Evolutionary conservation across 1,140 invertebrate genomes (phyloP).

Genomic region (Eulimnadia texana): DNA sequence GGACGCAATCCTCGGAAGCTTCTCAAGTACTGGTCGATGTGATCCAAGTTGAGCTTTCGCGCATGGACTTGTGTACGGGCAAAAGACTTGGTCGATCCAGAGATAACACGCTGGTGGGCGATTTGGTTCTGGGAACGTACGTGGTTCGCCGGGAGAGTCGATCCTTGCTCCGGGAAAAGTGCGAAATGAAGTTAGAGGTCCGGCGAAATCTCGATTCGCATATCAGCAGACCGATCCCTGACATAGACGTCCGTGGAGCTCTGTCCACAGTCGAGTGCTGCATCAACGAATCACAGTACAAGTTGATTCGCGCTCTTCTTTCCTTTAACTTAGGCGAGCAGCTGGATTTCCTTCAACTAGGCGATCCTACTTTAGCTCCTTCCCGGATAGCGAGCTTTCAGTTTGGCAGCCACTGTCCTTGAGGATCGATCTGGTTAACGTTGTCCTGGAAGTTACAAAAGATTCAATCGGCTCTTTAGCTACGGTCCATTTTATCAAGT

Average conservation of each 20-base stretch:
- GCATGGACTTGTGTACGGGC: slow-evolving; percentile 68
- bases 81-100: slow-evolving; percentile 24
- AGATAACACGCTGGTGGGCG: slow-evolving; percentile 19
- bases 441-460: slow-evolving; percentile 51
- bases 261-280: slow-evolving; percentile 69
- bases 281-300: slow-evolving; percentile 74
- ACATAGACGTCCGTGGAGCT: slow-evolving; percentile 68
- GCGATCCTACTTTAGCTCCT: slow-evolving; percentile 15
- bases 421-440: slow-evolving; percentile 72
- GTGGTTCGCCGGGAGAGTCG: slow-evolving; percentile 38
- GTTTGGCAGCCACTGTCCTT: slow-evolving; percentile 62
- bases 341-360: slow-evolving; percentile 44
- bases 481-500: slow-evolving; percentile 83
- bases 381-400: slow-evolving; percentile 7
- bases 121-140: slow-evolving; percentile 35
- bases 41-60: slow-evolving; percentile 56
- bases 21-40: slow-evolving; percentile 46
- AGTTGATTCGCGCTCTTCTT: slow-evolving; percentile 71
- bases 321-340: slow-evolving; percentile 84
- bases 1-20: not conserved
- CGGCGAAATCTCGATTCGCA: slow-evolving; percentile 68
- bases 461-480: slow-evolving; percentile 49
- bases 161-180: slow-evolving; percentile 60
- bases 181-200: slow-evolving; percentile 58
- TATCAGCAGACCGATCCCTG: slow-evolving; percentile 55